These are phyloP conservation scores for Cerceris rybyensis DNA, from an alignment of 2,888 invertebrate genomes.

Conservation along the genomic window DNA sequence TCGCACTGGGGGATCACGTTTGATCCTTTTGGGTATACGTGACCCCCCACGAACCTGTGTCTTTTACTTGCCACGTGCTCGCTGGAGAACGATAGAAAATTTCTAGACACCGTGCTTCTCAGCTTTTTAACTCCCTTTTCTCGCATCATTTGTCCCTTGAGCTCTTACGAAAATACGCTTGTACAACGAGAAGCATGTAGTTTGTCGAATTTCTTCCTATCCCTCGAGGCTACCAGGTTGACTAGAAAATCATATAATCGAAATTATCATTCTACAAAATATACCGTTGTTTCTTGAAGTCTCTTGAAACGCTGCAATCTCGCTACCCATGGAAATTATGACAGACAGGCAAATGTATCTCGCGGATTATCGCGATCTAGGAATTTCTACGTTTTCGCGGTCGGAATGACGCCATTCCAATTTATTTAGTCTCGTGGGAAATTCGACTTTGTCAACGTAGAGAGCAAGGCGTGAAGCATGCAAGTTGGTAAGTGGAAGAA, in stretches of 20 bases:
- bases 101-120: not conserved
- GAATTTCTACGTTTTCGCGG: constrained; percentile 20
- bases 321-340: constrained; percentile 33
- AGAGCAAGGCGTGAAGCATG: not conserved
- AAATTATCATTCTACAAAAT: too few relatives aligned
- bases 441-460: constrained; percentile 38
- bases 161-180: not conserved
- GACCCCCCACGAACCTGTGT: constrained; percentile 46
- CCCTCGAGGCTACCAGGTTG: too few relatives aligned
- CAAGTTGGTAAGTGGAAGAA: not conserved
- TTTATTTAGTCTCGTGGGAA: constrained; percentile 53
- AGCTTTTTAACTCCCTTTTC: not conserved
- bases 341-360: constrained; percentile 11
- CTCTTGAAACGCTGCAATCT: not conserved
- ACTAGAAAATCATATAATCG: too few relatives aligned
- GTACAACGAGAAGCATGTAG: too few relatives aligned
- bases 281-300: too few relatives aligned
- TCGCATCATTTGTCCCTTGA: not conserved
- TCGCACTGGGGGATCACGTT: constrained; percentile 72
- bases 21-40: constrained; percentile 74
- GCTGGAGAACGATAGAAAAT: constrained; percentile 11
- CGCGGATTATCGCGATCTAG: not conserved
- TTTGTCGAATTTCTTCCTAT: too few relatives aligned
- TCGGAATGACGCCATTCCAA: constrained; percentile 33
- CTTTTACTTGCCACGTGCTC: constrained; percentile 44